A percentile compares a stretch with the other conserved stretches of the same genome.
Conservation (phyloP, 2,797 vertebrate genomes). For the Mastacembelus armatus region DNA sequence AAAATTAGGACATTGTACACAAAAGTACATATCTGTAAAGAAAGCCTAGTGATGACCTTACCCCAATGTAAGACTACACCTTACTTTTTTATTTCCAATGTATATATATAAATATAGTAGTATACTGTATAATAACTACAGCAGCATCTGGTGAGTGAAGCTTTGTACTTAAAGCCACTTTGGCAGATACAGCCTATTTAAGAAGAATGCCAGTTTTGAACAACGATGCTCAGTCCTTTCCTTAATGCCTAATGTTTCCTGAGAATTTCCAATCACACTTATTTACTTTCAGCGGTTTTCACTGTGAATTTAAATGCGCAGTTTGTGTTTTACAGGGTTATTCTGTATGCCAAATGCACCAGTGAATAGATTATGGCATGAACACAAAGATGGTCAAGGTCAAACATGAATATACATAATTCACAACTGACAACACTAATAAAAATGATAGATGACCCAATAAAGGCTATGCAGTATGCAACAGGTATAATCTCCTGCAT, state of each 20-base stretch:
- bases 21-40: not conserved
- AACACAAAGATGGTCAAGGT: conserved; percentile 55
- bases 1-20: not conserved
- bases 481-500: conserved; percentile 36
- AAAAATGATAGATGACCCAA: conserved; percentile 49
- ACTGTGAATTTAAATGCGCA: conserved; percentile 16
- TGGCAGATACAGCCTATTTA: not conserved
- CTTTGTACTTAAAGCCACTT: not conserved
- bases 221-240: too few species aligned
- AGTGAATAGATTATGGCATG: conserved; percentile 28
- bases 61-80: not conserved
- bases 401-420: conserved; percentile 53
- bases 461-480: conserved; percentile 58
- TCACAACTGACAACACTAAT: conserved; percentile 48
- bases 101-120: too few species aligned
- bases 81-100: too few species aligned
- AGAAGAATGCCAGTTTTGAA: not conserved
- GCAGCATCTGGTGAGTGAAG: not conserved
- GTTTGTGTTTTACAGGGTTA: conserved; percentile 1
- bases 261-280: not conserved
- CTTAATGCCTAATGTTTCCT: not conserved
- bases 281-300: conserved; percentile 19
- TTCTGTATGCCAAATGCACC: conserved; percentile 20
- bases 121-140: too few species aligned
- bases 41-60: not conserved